Evolutionary conservation across 2,113 vertebrate species (phyloP), one percentile per base, ranked within the genome.

Genomic region (Colistium nudipinnis): DNA sequence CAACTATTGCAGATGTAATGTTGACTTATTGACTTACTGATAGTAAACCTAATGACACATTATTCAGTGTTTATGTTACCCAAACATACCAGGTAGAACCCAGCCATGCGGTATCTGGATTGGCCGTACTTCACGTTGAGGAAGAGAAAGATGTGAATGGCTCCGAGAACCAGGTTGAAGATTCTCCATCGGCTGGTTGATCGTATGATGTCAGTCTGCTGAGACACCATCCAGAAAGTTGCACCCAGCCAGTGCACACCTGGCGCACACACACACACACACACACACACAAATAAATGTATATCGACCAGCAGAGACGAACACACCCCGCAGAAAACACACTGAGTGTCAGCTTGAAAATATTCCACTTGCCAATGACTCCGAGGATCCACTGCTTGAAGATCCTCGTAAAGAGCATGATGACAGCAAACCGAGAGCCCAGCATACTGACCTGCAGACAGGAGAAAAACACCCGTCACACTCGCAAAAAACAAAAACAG

Each of bases 161-260:
- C 95, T 54, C 95, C 95, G 48, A 94, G 70, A 2, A 94, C 82
- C 36, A 93, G 79, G 77, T 94, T 95, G 78, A 95, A 95, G 28
- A 96, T 52, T 61, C 91, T 91, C 94, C 96, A 95, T 68, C 13
- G 68, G 68, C 84, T 90, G 0, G 93, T 92, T 47, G 89, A 91
- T 5, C 86, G 78, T 36, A 94, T 76, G 0, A 95, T 90, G 70
- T 96, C 92, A 0, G 92, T 95, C 87, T 95, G 94, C 89, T 95
- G 95, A 47, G 94, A 93, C 19, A 94, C 93, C 36, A 96, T 91
- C 96, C 94, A 96, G 87, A 96, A 95, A 3, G 94, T 94, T 68
- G 95, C 92, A 28, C 92, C 87, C 61, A 96, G 63, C 95, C 95
- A 96, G 83, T 96, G 95, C 12, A 87, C 76, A 48, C 95, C 95